Evolutionary conservation across 2,888 invertebrate species (phyloP).

Genomic region (Cylloceria caligata): DNA sequence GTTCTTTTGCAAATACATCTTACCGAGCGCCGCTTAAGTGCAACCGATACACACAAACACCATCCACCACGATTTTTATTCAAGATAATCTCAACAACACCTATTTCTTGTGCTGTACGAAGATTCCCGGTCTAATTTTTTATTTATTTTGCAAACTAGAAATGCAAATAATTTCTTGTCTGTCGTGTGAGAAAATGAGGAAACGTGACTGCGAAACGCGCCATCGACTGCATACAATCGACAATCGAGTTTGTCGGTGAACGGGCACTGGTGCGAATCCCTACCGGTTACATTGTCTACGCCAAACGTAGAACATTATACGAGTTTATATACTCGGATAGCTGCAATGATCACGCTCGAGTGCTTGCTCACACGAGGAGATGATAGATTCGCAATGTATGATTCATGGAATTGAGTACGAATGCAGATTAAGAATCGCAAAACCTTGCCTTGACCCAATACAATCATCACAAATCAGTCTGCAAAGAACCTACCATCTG

Average conservation of each 20-base stretch:
- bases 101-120: slow-evolving; percentile 27
- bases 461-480: background rate
- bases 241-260: slow-evolving; percentile 51
- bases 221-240: slow-evolving; percentile 63
- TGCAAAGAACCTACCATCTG: background rate
- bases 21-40: slow-evolving; percentile 59
- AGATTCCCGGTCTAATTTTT: slow-evolving; percentile 25
- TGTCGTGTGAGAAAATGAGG: slow-evolving; percentile 42
- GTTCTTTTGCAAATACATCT: slow-evolving; percentile 66
- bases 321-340: slow-evolving; percentile 19
- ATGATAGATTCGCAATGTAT: slow-evolving; percentile 61
- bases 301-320: slow-evolving; percentile 54
- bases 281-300: slow-evolving; percentile 52
- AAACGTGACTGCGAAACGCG: slow-evolving; percentile 64
- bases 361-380: slow-evolving; percentile 45
- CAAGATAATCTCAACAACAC: slow-evolving; percentile 60
- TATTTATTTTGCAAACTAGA: background rate
- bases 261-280: slow-evolving; percentile 42
- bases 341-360: slow-evolving; percentile 47
- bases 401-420: slow-evolving; percentile 57
- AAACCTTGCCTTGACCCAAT: slow-evolving; percentile 54
- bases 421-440: slow-evolving; percentile 54
- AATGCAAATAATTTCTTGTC: slow-evolving; percentile 40
- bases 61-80: slow-evolving; percentile 46
- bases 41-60: slow-evolving; percentile 55